Evolutionary conservation across 2,113 vertebrate genomes (phyloP).

Genomic region (Lonchura striata): DNA sequence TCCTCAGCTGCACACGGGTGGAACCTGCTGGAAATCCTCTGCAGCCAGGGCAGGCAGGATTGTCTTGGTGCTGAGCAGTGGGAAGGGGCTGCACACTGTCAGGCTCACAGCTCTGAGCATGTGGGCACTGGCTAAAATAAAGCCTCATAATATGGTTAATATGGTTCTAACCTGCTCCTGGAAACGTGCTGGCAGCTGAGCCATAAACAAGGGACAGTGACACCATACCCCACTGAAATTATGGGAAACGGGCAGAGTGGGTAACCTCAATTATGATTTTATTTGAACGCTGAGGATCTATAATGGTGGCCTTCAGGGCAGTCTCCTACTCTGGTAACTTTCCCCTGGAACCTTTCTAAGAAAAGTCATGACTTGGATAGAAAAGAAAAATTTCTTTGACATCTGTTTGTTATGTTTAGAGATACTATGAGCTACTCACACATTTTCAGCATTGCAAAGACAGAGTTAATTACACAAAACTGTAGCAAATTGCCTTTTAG

Average conservation of each 20-base stretch:
- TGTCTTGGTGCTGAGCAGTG: background rate
- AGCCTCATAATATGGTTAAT: background rate
- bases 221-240: background rate
- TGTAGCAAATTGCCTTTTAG: background rate
- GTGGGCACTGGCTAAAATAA: background rate
- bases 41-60: background rate
- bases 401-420: background rate
- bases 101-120: background rate
- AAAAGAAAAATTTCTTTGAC: background rate
- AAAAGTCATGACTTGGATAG: background rate
- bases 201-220: background rate
- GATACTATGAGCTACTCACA: background rate
- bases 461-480: background rate
- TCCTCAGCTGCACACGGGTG: accelerated
- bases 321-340: background rate
- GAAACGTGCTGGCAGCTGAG: background rate
- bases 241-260: background rate
- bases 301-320: background rate
- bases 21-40: background rate
- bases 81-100: background rate
- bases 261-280: background rate
- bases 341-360: background rate
- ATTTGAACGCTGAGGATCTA: background rate
- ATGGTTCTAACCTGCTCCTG: background rate
- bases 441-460: background rate